Evolutionary conservation across 2,797 vertebrate species (phyloP).

Genomic region (Enteromius mattozi): DNA sequence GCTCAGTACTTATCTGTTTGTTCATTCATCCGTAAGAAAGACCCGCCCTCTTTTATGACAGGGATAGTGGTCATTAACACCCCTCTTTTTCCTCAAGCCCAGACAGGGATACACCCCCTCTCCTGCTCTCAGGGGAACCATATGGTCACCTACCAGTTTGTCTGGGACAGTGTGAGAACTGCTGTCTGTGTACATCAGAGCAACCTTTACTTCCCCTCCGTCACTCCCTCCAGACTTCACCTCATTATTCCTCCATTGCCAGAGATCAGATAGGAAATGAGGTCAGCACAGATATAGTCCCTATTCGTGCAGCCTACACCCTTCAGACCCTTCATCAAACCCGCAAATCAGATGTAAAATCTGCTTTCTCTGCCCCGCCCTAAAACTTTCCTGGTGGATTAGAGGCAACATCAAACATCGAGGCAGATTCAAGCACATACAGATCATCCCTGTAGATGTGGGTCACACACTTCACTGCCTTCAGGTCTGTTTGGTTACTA

Average conservation of each 20-base stretch:
- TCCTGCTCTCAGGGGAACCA: conserved; percentile 58
- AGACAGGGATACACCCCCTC: conserved; percentile 64
- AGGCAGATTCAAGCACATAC: conserved; percentile 59
- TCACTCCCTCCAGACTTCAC: conserved; percentile 17
- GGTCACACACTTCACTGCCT: not conserved
- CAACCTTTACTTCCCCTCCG: not conserved
- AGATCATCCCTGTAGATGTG: conserved; percentile 22
- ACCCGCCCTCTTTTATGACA: conserved; percentile 78
- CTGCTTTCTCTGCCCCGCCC: not conserved
- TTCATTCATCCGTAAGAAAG: conserved; percentile 75
- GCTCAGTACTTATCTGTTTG: conserved; percentile 71
- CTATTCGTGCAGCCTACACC: conserved; percentile 14
- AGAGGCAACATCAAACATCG: conserved; percentile 52
- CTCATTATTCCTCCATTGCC: not conserved
- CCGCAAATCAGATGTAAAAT: conserved; percentile 24
- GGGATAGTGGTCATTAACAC: conserved; percentile 69
- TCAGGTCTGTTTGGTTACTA: not conserved
- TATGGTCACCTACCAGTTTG: conserved; percentile 32
- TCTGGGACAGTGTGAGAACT: conserved; percentile 4
- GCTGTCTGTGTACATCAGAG: not conserved
- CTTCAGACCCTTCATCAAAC: conserved; percentile 29
- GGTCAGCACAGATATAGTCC: conserved; percentile 37
- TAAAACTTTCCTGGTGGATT: conserved; percentile 10
- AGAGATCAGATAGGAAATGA: conserved; percentile 34
- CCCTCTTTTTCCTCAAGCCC: conserved; percentile 61